A percentile compares a stretch with the other conserved stretches of the same genome.
Conservation (phyloP, 2,113 vertebrate genomes). For the Ia io region DNA sequence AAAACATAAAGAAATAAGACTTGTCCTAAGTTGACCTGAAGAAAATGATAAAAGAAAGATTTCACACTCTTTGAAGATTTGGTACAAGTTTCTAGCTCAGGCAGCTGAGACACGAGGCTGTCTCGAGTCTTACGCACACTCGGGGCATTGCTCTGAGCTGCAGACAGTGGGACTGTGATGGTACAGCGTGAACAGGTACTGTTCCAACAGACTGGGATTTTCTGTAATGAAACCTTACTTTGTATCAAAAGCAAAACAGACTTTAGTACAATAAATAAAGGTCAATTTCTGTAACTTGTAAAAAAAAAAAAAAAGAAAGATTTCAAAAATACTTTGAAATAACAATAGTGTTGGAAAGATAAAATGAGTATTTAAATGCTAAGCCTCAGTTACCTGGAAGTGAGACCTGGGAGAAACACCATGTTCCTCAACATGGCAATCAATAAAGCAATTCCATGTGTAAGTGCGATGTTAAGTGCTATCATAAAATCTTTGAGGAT, state of each 20-base stretch:
- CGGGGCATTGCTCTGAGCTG: constrained; percentile 57
- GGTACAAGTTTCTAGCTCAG: constrained; percentile 80
- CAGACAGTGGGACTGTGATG: constrained; percentile 74
- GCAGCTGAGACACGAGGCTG: constrained; percentile 72
- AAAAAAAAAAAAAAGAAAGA: too few species aligned
- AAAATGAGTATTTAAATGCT: neutral
- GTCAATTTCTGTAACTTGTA: constrained; percentile 89
- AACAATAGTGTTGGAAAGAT: neutral
- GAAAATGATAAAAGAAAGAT: neutral
- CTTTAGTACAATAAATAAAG: constrained; percentile 94
- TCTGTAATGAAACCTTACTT: constrained; percentile 90
- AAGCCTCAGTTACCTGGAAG: neutral
- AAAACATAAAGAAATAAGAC: constrained; percentile 5
- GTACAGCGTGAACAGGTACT: constrained; percentile 86
- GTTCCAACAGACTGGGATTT: constrained; percentile 87
- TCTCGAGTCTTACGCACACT: constrained; percentile 74
- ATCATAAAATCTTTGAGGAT: neutral
- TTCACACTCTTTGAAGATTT: too few species aligned
- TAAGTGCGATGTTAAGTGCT: neutral
- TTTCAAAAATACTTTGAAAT: neutral
- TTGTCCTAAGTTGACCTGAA: neutral
- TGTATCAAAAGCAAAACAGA: constrained; percentile 90
- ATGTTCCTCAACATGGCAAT: neutral
- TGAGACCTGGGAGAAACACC: neutral
- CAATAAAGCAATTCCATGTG: neutral